Evolutionary conservation across 2,888 invertebrate species (phyloP).

Genomic region (Hedychridium roseum): DNA sequence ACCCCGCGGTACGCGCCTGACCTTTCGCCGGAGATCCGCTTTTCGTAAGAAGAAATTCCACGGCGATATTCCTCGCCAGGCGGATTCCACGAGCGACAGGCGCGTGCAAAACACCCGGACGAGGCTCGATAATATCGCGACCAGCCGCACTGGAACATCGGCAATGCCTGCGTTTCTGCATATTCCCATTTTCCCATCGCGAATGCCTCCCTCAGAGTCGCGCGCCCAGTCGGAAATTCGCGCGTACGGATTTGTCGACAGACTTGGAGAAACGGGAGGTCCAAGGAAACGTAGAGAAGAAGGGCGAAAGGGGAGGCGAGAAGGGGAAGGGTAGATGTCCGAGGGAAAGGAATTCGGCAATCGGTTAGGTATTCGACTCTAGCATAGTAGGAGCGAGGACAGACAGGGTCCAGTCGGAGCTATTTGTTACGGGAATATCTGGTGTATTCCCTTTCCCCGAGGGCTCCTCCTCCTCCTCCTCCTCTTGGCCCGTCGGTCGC

Average conservation of each 20-base stretch:
- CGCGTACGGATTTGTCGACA: too few relatives aligned
- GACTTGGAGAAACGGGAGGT: neutral
- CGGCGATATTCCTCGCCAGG: conserved; percentile 16
- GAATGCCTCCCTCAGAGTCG: too few relatives aligned
- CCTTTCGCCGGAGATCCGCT: conserved; percentile 8
- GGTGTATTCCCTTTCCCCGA: conserved; percentile 24
- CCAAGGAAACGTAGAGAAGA: conserved; percentile 13
- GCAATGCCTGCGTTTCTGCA: neutral
- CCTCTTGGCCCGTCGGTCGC: conserved; percentile 5
- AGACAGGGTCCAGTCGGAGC: conserved; percentile 32
- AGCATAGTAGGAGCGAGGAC: conserved; percentile 29
- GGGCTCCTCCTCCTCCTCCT: conserved; percentile 9
- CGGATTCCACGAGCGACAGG: conserved; percentile 27
- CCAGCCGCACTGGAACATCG: too few relatives aligned
- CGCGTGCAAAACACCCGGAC: too few relatives aligned
- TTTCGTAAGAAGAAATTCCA: conserved; percentile 19
- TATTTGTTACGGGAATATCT: conserved; percentile 42
- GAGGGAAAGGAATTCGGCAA: conserved; percentile 44
- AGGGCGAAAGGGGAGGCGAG: conserved; percentile 5
- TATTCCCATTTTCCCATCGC: too few relatives aligned
- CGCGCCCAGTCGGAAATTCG: too few relatives aligned
- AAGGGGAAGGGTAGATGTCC: conserved; percentile 3
- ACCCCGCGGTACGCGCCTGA: conserved; percentile 19
- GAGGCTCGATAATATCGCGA: too few relatives aligned
- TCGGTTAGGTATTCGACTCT: conserved; percentile 39